These are phyloP conservation scores for Spinus pinus DNA, from an alignment of 2,797 vertebrate genomes.

Conservation along the genomic window DNA sequence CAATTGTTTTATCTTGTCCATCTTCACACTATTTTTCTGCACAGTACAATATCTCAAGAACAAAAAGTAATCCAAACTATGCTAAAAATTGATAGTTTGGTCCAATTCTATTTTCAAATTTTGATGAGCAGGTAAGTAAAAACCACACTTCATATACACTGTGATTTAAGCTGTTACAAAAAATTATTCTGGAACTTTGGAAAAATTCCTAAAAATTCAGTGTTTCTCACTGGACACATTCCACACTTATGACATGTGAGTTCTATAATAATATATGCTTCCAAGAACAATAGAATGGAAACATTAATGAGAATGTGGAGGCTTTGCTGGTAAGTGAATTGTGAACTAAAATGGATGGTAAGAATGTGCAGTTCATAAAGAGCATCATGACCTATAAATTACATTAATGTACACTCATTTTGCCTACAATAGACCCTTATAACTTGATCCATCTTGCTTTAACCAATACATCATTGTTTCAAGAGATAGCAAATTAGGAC, in stretches of 20 bases:
- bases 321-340: neutral
- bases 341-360: neutral
- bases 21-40: neutral
- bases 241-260: neutral
- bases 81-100: neutral
- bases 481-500: neutral
- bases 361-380: neutral
- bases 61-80: neutral
- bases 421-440: neutral
- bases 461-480: neutral
- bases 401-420: neutral
- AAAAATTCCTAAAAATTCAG: neutral
- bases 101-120: neutral
- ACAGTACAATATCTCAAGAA: neutral
- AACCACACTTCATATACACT: neutral
- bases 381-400: neutral
- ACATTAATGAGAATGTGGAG: neutral
- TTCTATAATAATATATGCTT: neutral
- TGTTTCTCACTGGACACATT: neutral
- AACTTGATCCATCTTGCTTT: constrained; percentile 3
- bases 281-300: constrained; percentile 31
- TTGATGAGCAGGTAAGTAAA: neutral
- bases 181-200: neutral
- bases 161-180: neutral
- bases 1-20: neutral